Evolutionary conservation across 2,888 invertebrate species (phyloP), one percentile per base, ranked within the genome.

Genomic region (Athripsodes cinereus): DNA sequence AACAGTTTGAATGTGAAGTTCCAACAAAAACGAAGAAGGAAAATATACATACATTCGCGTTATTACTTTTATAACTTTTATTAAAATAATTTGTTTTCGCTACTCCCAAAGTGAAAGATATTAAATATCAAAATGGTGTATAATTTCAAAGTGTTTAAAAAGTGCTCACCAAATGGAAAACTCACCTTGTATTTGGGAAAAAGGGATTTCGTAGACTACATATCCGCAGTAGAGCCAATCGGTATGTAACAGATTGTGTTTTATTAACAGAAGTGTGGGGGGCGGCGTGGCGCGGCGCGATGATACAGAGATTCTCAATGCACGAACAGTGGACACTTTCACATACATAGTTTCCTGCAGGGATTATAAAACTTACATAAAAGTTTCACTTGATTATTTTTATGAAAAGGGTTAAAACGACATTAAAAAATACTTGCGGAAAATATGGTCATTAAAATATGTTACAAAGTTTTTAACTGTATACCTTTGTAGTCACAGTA

Each of bases 71-170:
- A 10, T 10, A 26, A 26, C 26, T 26, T 26, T 26, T 26, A 26
- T 26, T 26, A 10, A 26, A 26, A 26, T 6, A 26, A 10, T 26
- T 26, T 26, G 3, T 26, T 26, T 26, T 26, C 10, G 26, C 26
- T 26, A 3, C n/a, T 40, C 16, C 3, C 40, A 8, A 2, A 3
- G 40, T 40, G 40, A 16, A 40, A 52, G 10, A 52, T 52, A 34
- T 52, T 18, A 18, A 52, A 51, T 50, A 46, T 44, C 68, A 82
- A 72, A 63, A 93, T 93, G 94, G 93, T 92, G 71, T 88, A 86
- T 69, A 92, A 91, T 72, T 92, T 92, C 73, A 90, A 90, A 74
- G 93, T 94, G 70, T 94, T 88, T 75, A 94, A 94, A 75, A 94
- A 94, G 79, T 85, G 86, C 69, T 87, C 92, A 46, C 92, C 93